Percentiles rank a stretch among this genome's conserved stretches.
These are phyloP conservation scores for Serrognathus titanus DNA, from an alignment of 2,888 invertebrate genomes.

Conservation along the genomic window DNA sequence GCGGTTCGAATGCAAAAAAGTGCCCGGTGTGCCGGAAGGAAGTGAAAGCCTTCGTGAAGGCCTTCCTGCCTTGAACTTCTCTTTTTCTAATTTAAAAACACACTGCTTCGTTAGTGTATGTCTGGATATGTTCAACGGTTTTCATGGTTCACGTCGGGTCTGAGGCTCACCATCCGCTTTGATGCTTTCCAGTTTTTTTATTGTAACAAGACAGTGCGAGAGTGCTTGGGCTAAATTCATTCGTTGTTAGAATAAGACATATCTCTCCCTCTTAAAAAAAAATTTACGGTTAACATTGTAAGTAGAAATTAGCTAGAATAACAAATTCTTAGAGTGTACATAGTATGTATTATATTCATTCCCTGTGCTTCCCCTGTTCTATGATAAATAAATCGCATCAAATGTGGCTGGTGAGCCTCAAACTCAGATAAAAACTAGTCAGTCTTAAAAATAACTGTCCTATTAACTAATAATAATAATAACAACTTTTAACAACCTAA, in stretches of 20 bases:
- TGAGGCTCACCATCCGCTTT: not conserved
- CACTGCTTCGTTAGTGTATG: not conserved
- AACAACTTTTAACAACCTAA: not conserved
- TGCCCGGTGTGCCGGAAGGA: constrained; percentile 85
- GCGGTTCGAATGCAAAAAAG: constrained; percentile 79
- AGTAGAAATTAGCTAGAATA: not conserved
- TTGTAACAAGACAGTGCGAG: not conserved
- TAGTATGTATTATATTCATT: not conserved
- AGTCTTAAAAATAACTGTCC: not conserved
- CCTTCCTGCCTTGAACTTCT: constrained; percentile 54
- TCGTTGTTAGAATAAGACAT: not conserved
- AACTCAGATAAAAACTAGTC: not conserved
- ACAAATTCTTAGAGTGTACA: not conserved
- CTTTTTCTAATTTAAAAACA: not conserved
- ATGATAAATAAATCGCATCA: too few relatives aligned
- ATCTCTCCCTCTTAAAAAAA: not conserved
- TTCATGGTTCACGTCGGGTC: not conserved
- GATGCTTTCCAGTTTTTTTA: not conserved
- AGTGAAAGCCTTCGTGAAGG: constrained; percentile 65
- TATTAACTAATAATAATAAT: not conserved
- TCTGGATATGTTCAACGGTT: not conserved
- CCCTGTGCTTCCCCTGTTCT: not conserved
- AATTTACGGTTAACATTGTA: not conserved
- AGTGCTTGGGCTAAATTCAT: not conserved
- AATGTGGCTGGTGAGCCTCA: not conserved